phyloP scores from a whole-genome alignment of 2,797 vertebrate species.

The Bradypodion pumilum region DNA sequence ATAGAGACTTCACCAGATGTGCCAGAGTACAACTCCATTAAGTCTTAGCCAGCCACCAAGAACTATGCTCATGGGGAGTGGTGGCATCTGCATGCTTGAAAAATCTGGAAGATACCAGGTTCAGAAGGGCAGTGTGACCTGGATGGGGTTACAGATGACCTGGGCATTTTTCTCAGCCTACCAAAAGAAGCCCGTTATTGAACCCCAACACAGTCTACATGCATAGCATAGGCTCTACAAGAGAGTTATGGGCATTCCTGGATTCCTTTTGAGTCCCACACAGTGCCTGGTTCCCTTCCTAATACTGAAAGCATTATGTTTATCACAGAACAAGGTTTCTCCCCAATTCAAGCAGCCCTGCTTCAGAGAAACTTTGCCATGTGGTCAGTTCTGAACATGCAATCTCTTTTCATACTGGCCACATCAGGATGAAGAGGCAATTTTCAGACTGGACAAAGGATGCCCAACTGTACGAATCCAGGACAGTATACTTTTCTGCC shows the following conservation, averaged over 20 bases:
- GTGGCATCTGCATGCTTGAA: not conserved
- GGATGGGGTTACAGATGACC: no score
- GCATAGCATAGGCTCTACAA: not conserved
- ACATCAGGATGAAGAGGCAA: not conserved
- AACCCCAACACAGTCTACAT: not conserved
- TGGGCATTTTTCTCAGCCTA: no score
- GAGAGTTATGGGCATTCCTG: not conserved
- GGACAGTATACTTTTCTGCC: not conserved
- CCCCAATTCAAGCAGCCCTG: not conserved
- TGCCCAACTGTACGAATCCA: not conserved
- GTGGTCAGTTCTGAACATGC: not conserved
- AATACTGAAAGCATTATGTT: not conserved
- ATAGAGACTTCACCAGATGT: not conserved
- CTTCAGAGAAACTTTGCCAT: not conserved
- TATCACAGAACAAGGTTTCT: not conserved
- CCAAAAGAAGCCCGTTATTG: not conserved
- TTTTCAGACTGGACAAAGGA: not conserved
- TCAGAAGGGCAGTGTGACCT: not conserved
- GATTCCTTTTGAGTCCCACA: not conserved
- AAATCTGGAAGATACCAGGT: not conserved
- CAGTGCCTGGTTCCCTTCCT: not conserved
- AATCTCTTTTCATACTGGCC: not conserved
- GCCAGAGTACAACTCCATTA: not conserved
- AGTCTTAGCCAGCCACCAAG: not conserved
- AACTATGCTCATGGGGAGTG: not conserved